Evolutionary conservation across 2,113 vertebrate genomes (phyloP).

Genomic region (Cygnus buccinator): DNA sequence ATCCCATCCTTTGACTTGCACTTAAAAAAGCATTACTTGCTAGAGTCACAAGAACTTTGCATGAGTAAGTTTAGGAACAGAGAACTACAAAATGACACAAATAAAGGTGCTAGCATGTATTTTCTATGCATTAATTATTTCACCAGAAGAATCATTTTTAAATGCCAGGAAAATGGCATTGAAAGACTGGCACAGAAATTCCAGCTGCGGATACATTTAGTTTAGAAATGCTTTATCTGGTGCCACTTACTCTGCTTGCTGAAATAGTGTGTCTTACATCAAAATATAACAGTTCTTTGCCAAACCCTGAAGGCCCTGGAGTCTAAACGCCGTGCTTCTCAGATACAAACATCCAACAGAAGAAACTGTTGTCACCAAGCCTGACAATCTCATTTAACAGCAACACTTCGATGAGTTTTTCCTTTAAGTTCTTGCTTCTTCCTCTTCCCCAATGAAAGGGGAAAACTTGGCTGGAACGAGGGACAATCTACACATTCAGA

Average conservation of each 20-base stretch:
- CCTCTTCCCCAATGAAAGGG: neutral
- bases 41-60: neutral
- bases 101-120: neutral
- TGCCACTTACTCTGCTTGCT: neutral
- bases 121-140: neutral
- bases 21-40: neutral
- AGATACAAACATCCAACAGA: neutral
- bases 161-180: neutral
- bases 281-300: neutral
- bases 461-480: neutral
- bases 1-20: neutral
- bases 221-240: neutral
- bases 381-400: neutral
- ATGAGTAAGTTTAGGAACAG: neutral
- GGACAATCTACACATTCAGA: neutral
- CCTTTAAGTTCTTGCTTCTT: neutral
- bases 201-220: neutral
- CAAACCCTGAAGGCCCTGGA: neutral
- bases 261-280: rapidly evolving
- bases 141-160: neutral
- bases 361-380: neutral
- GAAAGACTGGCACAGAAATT: neutral
- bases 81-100: neutral
- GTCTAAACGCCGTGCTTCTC: neutral
- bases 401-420: neutral